Base-by-base conservation (phyloP, 2,113 vertebrate genomes). In the Globicephala melas region DNA sequence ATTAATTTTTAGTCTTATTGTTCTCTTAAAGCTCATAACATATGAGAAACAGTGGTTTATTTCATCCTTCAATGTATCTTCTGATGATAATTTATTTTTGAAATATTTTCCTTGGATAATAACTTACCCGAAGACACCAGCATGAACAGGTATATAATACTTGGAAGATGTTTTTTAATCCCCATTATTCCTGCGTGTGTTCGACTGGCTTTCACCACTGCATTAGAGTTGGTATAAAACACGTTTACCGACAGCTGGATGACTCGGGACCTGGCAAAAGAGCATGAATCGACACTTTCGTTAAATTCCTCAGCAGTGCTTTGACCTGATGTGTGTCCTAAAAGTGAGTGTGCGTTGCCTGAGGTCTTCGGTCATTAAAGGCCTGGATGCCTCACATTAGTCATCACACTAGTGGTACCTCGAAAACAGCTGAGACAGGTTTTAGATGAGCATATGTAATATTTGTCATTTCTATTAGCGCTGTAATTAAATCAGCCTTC, bases 391-490 rank as follows among this genome's bases (percentile, higher is more conserved):
- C 86, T 73, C 11, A 23, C 62, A 26, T 85, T 67, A 73, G 25
- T 89, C 77, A 71, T 85, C 79, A 58, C 28, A 15, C 4, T 1
- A 0, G 23, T 82, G 17, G 36, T 1, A 67, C 77, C 67, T 96
- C n/a, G 60, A 4, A 83, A 25, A 36, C 60, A 53, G 70, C 31
- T 85, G 67, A 81, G 86, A 62, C 85, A 28, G 76, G 62, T 77
- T 85, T 5, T 60, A 89, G 88, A 77, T 12, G 55, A 80, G 14
- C 76, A 68, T 92, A 84, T 79, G 67, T 60, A 91, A 31, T 91
- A 21, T 74, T 92, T 96, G 93, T 94, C 82, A 58, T 95, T 91
- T 89, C 88, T 97, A 10, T 95, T 85, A 92, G 63, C n/a, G 11
- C 79, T 73, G 86, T 77, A 14, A 77, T 58, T 63, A 95, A 93